Evolutionary conservation across 2,888 invertebrate genomes (phyloP).

Genomic region (Pantelozetes paolii): DNA sequence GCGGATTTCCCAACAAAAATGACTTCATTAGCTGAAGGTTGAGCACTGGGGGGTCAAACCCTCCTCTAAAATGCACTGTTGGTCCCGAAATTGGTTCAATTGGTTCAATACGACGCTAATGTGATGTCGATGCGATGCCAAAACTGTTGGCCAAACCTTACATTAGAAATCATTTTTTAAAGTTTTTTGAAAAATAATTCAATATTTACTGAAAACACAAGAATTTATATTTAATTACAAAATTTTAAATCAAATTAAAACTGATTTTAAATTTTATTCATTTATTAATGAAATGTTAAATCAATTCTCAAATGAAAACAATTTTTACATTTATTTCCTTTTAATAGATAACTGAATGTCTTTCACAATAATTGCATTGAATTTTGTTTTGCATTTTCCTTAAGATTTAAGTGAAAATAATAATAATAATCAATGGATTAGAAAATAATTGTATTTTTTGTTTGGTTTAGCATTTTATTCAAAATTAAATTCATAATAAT

Average conservation of each 20-base stretch:
- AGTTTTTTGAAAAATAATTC: not conserved
- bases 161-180: not conserved
- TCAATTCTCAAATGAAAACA: no score
- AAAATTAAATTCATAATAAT: no score
- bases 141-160: conserved; percentile 25
- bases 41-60: conserved; percentile 21
- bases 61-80: conserved; percentile 29
- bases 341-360: no score
- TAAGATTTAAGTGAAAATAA: no score
- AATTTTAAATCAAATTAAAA: not conserved
- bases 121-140: not conserved
- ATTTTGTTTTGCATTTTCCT: no score
- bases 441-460: no score
- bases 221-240: not conserved
- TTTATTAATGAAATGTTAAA: no score
- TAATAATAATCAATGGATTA: no score
- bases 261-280: no score
- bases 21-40: conserved; percentile 32
- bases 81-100: conserved; percentile 33
- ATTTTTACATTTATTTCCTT: no score
- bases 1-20: conserved; percentile 36
- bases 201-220: not conserved
- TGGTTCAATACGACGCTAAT: conserved; percentile 17
- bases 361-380: no score
- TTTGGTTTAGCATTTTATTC: no score